Percentiles rank a stretch among this genome's conserved stretches.
Conservation (phyloP, 2,888 invertebrate species). For the Drosophila mulleri region DNA sequence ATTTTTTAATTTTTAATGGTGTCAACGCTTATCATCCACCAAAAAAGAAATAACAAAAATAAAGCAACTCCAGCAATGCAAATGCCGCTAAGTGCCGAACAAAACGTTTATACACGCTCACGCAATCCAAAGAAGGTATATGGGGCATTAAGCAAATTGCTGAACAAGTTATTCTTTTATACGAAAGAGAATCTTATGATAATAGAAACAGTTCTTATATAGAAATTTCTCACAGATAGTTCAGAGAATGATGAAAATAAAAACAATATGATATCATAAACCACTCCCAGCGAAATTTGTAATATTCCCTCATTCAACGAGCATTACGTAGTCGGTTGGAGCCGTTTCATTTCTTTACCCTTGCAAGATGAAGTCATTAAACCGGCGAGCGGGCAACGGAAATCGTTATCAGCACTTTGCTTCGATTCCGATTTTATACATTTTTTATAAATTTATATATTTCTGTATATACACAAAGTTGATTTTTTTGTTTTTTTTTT, state of each 20-base stretch:
- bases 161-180: too few relatives aligned
- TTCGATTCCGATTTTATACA: constrained; percentile 63
- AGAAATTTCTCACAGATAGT: too few relatives aligned
- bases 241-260: neutral
- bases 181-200: too few relatives aligned
- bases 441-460: constrained; percentile 46
- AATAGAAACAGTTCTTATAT: too few relatives aligned
- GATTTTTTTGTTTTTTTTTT: neutral
- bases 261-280: neutral
- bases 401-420: constrained; percentile 80
- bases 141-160: neutral
- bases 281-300: neutral
- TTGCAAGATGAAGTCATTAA: constrained; percentile 75
- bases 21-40: constrained; percentile 73
- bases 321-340: neutral
- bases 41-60: constrained; percentile 40
- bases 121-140: neutral
- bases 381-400: constrained; percentile 56
- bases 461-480: constrained; percentile 21
- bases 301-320: neutral
- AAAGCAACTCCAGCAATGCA: constrained; percentile 50
- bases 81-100: constrained; percentile 71
- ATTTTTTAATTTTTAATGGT: constrained; percentile 77
- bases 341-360: neutral
- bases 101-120: constrained; percentile 57